phyloP scores from a whole-genome alignment of 2,797 vertebrate species.

The Psittacula derbiana region DNA sequence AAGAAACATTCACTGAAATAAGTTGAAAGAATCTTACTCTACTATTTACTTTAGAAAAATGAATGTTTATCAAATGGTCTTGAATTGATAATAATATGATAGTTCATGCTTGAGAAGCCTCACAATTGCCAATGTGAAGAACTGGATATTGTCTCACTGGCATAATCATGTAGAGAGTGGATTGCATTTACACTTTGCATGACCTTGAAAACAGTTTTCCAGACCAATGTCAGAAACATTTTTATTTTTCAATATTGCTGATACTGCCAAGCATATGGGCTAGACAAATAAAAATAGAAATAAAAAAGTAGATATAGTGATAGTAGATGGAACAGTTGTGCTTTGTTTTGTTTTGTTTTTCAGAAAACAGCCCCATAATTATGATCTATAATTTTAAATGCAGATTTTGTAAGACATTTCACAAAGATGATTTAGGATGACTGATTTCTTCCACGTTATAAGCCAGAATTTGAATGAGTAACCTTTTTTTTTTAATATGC shows the following conservation, averaged over 20 bases:
- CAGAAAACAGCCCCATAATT: neutral
- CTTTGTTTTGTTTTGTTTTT: neutral
- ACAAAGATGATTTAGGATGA: neutral
- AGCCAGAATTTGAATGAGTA: neutral
- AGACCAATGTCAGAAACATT: neutral
- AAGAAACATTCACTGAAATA: neutral
- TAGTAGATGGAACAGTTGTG: neutral
- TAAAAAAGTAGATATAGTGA: neutral
- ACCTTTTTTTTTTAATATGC: neutral
- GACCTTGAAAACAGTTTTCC: slow-evolving; percentile 70
- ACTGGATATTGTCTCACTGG: slow-evolving; percentile 46
- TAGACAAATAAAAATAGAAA: neutral
- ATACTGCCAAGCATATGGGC: neutral
- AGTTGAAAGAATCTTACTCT: neutral
- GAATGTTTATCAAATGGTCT: slow-evolving; percentile 50
- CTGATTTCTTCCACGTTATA: neutral
- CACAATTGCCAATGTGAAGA: slow-evolving; percentile 30
- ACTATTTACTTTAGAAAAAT: slow-evolving; percentile 32
- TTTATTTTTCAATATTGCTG: neutral
- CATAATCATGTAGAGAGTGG: neutral
- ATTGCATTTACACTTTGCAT: neutral
- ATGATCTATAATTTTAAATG: neutral
- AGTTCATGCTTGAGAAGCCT: slow-evolving; percentile 76
- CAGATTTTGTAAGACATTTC: neutral
- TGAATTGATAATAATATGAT: slow-evolving; percentile 70